Conservation (phyloP, 2,888 invertebrate species). For the Tanytarsus gracilentus region DNA sequence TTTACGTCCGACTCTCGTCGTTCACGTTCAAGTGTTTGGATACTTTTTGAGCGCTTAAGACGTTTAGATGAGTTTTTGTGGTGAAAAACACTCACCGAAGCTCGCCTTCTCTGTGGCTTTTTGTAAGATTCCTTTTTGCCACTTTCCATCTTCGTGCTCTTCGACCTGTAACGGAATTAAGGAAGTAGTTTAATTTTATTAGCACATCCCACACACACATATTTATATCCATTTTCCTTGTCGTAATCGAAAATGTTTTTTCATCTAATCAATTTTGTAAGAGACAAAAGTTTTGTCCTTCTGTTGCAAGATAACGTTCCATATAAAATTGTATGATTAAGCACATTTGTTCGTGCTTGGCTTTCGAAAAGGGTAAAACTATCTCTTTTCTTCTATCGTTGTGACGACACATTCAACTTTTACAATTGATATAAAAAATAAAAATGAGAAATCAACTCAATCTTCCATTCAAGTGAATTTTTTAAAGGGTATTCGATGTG, state of each 20-base stretch:
- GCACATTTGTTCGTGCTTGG: slow-evolving; percentile 14
- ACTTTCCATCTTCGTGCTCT: background rate
- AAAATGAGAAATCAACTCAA: too few relatives aligned
- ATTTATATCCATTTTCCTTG: too few relatives aligned
- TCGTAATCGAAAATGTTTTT: background rate
- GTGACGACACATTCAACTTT: too few relatives aligned
- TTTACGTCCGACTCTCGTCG: background rate
- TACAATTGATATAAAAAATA: too few relatives aligned
- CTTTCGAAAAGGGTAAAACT: background rate
- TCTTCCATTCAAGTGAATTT: too few relatives aligned
- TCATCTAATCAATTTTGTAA: background rate
- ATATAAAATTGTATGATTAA: slow-evolving; percentile 25
- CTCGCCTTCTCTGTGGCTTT: slow-evolving; percentile 1
- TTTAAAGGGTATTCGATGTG: too few relatives aligned
- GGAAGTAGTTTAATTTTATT: too few relatives aligned
- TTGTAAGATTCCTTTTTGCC: background rate
- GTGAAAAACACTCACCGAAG: slow-evolving; percentile 9
- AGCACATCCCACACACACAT: too few relatives aligned
- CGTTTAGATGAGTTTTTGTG: slow-evolving; percentile 19
- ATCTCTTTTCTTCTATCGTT: too few relatives aligned
- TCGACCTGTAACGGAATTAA: too few relatives aligned
- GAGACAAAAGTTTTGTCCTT: too few relatives aligned
- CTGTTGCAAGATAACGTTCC: too few relatives aligned
- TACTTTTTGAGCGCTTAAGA: slow-evolving; percentile 21
- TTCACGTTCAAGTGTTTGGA: slow-evolving; percentile 24